Evolutionary conservation across 1,140 invertebrate genomes (phyloP).

Genomic region (Bemisia tabaci): DNA sequence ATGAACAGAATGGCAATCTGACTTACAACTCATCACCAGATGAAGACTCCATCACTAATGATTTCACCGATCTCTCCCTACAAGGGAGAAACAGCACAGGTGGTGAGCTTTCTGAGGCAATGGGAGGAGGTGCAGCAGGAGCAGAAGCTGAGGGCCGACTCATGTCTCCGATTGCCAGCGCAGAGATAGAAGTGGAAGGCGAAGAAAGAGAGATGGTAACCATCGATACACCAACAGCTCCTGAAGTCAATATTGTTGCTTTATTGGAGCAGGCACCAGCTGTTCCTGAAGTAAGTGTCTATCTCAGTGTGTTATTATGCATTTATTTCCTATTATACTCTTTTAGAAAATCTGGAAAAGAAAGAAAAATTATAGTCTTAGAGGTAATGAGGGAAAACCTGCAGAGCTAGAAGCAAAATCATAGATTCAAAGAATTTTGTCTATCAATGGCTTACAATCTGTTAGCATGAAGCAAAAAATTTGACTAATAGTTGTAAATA

Average conservation of each 20-base stretch:
- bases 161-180: constrained; percentile 43
- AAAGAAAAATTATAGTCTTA: no score
- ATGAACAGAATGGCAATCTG: constrained; percentile 43
- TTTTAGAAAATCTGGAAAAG: no score
- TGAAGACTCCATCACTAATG: not conserved
- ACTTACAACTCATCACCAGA: not conserved
- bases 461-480: no score
- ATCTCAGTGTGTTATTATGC: no score
- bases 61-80: not conserved
- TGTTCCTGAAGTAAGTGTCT: constrained; percentile 29
- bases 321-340: no score
- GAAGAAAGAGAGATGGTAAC: constrained; percentile 47
- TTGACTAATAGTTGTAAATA: no score
- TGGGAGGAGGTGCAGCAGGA: constrained; percentile 26
- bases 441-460: no score
- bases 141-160: constrained; percentile 37
- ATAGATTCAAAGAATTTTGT: no score
- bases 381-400: no score
- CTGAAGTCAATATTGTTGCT: constrained; percentile 44
- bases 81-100: not conserved
- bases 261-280: constrained; percentile 40
- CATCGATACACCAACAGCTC: constrained; percentile 49
- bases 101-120: constrained; percentile 22
- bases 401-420: no score
- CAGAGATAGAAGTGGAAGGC: constrained; percentile 54